Conservation (phyloP, 2,888 invertebrate genomes). For the Esperia sulphurella region DNA sequence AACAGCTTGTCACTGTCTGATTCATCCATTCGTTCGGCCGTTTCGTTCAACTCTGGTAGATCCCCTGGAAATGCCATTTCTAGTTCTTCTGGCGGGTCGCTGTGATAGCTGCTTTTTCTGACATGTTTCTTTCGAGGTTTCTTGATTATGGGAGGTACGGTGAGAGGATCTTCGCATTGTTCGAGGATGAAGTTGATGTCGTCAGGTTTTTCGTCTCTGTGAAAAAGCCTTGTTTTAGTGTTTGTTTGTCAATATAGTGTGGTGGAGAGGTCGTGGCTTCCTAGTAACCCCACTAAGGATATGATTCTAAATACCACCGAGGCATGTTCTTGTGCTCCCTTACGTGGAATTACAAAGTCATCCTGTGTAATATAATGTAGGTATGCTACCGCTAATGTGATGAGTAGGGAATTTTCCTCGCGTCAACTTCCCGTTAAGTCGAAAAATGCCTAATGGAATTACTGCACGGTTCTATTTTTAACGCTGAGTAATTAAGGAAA, state of each 20-base stretch:
- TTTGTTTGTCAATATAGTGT: not conserved
- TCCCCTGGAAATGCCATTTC: constrained; percentile 57
- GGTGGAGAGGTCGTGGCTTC: too few species aligned
- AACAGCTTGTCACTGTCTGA: constrained; percentile 59
- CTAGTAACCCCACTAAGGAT: too few species aligned
- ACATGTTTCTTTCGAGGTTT: constrained; percentile 1
- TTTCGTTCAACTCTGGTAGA: constrained; percentile 23
- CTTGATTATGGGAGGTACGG: not conserved
- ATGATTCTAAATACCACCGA: too few species aligned
- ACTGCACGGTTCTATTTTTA: too few species aligned
- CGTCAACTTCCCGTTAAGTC: too few species aligned
- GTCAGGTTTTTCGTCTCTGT: not conserved
- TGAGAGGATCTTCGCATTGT: not conserved
- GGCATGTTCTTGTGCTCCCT: too few species aligned
- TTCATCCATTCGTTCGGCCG: constrained; percentile 19
- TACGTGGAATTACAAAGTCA: too few species aligned
- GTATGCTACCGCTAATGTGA: too few species aligned
- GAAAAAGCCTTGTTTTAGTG: not conserved
- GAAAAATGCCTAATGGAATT: too few species aligned
- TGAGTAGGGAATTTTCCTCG: too few species aligned
- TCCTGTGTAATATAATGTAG: too few species aligned
- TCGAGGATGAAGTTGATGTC: not conserved
- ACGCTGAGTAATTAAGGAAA: too few species aligned
- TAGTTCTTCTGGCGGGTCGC: constrained; percentile 40
- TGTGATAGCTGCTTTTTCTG: constrained; percentile 16